A percentile compares a stretch with the other conserved stretches of the same genome.
Evolutionary conservation across 1,140 invertebrate species (phyloP).

Genomic region (Camponotus pennsylvanicus): DNA sequence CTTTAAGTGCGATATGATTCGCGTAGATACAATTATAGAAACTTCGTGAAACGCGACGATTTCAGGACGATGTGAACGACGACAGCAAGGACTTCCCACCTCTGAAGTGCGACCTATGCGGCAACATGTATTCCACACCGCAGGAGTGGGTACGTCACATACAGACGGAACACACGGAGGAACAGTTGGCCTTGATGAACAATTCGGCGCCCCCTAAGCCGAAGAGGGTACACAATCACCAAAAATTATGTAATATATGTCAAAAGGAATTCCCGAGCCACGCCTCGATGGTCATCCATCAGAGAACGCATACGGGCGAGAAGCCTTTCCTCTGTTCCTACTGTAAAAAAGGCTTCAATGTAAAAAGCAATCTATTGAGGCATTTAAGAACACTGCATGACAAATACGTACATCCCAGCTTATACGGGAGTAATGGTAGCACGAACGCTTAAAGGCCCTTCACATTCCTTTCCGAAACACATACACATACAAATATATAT

Average conservation of each 20-base stretch:
- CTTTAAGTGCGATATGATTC: too few relatives aligned
- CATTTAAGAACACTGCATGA: conserved; percentile 91
- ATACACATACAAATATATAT: conserved; percentile 26
- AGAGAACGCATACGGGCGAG: conserved; percentile 90
- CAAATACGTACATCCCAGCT: conserved; percentile 88
- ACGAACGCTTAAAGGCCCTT: conserved; percentile 79
- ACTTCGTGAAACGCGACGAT: conserved; percentile 9
- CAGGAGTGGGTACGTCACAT: conserved; percentile 94
- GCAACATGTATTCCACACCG: conserved; percentile 93
- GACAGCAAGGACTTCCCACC: conserved; percentile 89
- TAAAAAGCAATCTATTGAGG: conserved; percentile 91
- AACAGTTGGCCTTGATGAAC: conserved; percentile 93
- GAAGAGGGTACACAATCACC: conserved; percentile 87
- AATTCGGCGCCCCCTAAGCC: conserved; percentile 89
- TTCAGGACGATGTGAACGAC: conserved; percentile 89
- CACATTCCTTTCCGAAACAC: conserved; percentile 59
- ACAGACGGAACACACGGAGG: conserved; percentile 93
- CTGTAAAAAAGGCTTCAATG: conserved; percentile 92
- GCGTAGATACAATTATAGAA: background rate
- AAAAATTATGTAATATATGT: conserved; percentile 90
- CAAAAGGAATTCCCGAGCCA: conserved; percentile 92
- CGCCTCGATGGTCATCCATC: conserved; percentile 92
- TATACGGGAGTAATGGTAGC: conserved; percentile 85
- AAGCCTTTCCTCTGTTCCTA: conserved; percentile 91
- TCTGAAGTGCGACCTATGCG: conserved; percentile 92